A percentile compares a stretch with the other conserved stretches of the same genome.
Conservation (phyloP, 2,888 invertebrate genomes). For the Callinectes sapidus region DNA sequence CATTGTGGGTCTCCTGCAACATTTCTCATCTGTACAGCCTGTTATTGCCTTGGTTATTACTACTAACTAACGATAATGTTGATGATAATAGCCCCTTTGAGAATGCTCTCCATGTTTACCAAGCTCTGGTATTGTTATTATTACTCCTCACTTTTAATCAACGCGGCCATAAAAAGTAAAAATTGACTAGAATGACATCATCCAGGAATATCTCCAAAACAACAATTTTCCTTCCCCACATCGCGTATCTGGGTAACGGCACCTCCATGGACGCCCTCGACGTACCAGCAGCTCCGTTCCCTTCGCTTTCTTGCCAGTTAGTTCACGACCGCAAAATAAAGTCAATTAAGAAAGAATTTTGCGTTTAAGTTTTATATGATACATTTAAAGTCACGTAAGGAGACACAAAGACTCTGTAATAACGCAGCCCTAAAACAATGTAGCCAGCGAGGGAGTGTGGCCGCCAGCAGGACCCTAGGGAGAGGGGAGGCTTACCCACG, state of each 20-base stretch:
- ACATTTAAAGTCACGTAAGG: constrained; percentile 20
- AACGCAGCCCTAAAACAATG: constrained; percentile 21
- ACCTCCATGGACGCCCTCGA: background rate
- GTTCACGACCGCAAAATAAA: background rate
- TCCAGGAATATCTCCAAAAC: background rate
- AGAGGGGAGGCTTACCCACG: background rate
- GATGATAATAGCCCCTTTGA: background rate
- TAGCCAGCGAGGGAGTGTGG: background rate
- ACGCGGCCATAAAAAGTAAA: background rate
- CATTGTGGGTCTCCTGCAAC: background rate
- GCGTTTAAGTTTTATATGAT: background rate
- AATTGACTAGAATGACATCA: background rate
- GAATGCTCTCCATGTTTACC: background rate
- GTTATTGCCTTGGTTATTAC: background rate
- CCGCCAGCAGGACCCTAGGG: constrained; percentile 3
- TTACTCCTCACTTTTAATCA: background rate
- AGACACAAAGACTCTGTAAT: constrained; percentile 16
- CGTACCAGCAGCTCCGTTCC: background rate
- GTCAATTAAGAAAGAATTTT: background rate
- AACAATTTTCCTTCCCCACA: background rate
- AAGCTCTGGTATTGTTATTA: background rate
- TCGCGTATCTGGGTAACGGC: background rate
- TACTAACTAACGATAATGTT: background rate
- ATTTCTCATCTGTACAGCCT: background rate
- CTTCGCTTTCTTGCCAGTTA: background rate